phyloP scores from a whole-genome alignment of 2,888 invertebrate genomes.

The Allolobophora icterica region DNA sequence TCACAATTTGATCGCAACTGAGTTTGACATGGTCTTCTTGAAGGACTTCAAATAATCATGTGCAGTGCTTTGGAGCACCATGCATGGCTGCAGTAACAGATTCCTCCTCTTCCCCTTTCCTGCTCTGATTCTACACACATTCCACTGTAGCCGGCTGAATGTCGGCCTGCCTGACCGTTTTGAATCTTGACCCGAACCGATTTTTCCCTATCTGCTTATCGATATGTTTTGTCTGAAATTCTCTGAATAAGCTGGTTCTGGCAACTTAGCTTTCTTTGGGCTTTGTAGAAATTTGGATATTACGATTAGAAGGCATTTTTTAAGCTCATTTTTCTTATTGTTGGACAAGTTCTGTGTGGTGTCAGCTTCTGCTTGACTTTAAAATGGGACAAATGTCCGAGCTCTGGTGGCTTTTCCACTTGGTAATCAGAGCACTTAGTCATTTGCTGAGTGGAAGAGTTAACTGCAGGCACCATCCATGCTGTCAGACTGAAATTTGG shows the following conservation, averaged over 20 bases:
- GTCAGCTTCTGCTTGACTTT: not conserved
- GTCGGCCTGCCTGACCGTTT: no score
- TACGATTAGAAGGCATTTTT: not conserved
- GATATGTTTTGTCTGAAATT: no score
- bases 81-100: no score
- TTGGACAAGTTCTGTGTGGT: not conserved
- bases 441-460: not conserved
- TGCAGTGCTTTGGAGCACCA: not conserved
- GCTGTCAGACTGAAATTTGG: not conserved
- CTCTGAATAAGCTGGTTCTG: no score
- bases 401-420: not conserved
- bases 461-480: not conserved
- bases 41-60: not conserved
- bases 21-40: not conserved
- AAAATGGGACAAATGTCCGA: not conserved
- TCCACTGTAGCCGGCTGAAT: no score
- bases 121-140: no score
- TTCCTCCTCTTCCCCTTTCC: no score
- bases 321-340: not conserved
- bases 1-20: not conserved
- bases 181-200: no score
- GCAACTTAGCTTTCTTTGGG: no score
- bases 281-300: no score
- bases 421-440: not conserved
- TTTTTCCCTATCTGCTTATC: no score